phyloP scores from a whole-genome alignment of 2,888 invertebrate species.

The Allygus modestus region DNA sequence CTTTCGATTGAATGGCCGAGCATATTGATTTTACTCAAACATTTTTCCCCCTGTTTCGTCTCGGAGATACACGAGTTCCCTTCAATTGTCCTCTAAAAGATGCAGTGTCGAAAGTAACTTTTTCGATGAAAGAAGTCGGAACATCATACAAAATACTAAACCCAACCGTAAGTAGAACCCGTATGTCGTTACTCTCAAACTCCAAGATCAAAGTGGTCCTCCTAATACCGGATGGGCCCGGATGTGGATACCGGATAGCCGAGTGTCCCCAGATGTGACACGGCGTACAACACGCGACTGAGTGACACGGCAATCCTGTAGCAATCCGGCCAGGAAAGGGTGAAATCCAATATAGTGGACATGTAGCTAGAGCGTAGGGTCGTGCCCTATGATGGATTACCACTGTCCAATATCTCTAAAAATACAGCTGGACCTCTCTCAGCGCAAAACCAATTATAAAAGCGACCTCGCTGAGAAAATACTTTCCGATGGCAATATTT shows the following conservation, averaged over 20 bases:
- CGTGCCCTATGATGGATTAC: conserved; percentile 52
- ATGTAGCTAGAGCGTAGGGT: conserved; percentile 25
- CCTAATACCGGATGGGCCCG: no score
- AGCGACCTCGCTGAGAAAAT: neutral
- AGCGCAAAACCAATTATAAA: conserved; percentile 48
- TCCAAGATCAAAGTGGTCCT: no score
- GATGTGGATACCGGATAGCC: neutral
- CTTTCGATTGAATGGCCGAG: no score
- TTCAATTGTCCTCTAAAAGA: no score
- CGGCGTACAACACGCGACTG: neutral
- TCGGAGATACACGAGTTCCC: no score
- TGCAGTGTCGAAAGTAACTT: no score
- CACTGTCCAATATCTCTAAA: conserved; percentile 56
- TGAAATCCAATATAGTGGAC: conserved; percentile 49
- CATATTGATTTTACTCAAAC: no score
- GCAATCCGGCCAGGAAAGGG: conserved; percentile 38
- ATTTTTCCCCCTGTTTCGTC: no score
- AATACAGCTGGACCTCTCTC: conserved; percentile 49
- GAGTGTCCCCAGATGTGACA: conserved; percentile 25
- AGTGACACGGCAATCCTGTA: conserved; percentile 50
- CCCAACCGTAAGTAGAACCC: no score
- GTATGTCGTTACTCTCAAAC: no score
- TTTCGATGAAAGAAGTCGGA: no score
- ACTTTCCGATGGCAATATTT: neutral
- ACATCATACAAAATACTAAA: no score